Base-by-base conservation (phyloP, 2,797 vertebrate species). In the Rhadinocentrus ornatus region DNA sequence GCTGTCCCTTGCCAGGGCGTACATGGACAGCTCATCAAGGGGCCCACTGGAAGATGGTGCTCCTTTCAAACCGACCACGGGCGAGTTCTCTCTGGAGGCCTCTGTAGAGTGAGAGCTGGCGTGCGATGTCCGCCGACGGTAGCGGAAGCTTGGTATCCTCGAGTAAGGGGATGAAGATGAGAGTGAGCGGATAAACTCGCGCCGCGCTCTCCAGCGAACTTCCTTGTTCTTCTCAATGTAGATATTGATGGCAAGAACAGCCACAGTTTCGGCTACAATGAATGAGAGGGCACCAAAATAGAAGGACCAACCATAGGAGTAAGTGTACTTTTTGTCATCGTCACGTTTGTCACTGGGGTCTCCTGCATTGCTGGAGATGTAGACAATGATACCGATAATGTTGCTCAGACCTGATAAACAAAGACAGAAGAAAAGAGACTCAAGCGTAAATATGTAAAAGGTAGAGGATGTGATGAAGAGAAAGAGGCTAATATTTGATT, bases 361-460 rank as follows among this genome's bases (percentile, higher is more conserved):
- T 1, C 98, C 98, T 0, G 98, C 95, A 5, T 99, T 99, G 93
- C 98, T 99, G 35, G 98, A 99, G 82, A 99, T 99, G 93, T 99
- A 99, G 81, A 99, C 97, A 31, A 99, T 99, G 89, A 99, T 99
- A 69, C 98, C 98, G 5, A 99, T 99, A 82, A 99, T 99, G 93
- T 99, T 99, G 87, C 97, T 99, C 81, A 99, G 93, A 77, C 98
- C 98, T 99, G 83, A 24, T 62, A 62, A 66, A 71, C 65, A 53
- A 32, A 58, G 35, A 80, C 0, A 59, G n/a, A 8, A 41, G 34
- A 31, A 13, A 37, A 62, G 35, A 53, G 10, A 15, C 11, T 29
- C 29, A 52, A 18, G 3, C 2, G 6, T 4, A 9, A 26, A 27
- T 16, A 22, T 22, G 24, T 48, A 29, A n/a, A 1, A 56, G 13